phyloP scores from a whole-genome alignment of 2,113 vertebrate species.

The Cyprinodon tularosa region DNA sequence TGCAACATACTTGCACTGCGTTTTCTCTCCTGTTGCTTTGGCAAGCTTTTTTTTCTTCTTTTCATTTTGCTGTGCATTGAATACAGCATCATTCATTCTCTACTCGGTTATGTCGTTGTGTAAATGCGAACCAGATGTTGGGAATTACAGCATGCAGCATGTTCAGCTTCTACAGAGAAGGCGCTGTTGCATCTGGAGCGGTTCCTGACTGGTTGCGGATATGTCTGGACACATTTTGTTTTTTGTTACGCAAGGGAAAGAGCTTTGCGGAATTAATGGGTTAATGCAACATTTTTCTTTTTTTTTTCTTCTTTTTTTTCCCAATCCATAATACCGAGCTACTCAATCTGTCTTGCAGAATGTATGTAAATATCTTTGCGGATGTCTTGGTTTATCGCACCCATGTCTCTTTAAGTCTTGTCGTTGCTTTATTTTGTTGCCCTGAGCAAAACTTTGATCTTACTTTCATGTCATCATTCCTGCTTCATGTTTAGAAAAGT shows the following conservation, averaged over 20 bases:
- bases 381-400: neutral
- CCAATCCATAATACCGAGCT: neutral
- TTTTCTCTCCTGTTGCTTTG: neutral
- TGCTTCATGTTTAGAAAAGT: neutral
- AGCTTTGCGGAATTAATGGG: constrained; percentile 29
- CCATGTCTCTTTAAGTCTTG: neutral
- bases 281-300: constrained; percentile 3
- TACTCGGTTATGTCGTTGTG: constrained; percentile 13
- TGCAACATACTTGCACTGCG: neutral
- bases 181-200: constrained; percentile 32
- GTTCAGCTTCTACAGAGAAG: constrained; percentile 17
- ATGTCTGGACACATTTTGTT: constrained; percentile 70
- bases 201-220: constrained; percentile 55
- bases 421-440: neutral
- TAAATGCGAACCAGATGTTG: constrained; percentile 61
- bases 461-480: neutral
- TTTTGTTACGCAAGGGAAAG: constrained; percentile 55
- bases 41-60: neutral
- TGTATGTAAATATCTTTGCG: neutral
- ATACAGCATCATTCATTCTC: constrained; percentile 24
- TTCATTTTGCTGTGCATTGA: neutral
- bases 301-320: constrained; percentile 7
- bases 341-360: neutral
- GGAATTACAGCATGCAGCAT: constrained; percentile 24
- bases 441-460: neutral